Base-by-base conservation (phyloP, 2,113 vertebrate genomes). In the Dicentrarchus labrax region DNA sequence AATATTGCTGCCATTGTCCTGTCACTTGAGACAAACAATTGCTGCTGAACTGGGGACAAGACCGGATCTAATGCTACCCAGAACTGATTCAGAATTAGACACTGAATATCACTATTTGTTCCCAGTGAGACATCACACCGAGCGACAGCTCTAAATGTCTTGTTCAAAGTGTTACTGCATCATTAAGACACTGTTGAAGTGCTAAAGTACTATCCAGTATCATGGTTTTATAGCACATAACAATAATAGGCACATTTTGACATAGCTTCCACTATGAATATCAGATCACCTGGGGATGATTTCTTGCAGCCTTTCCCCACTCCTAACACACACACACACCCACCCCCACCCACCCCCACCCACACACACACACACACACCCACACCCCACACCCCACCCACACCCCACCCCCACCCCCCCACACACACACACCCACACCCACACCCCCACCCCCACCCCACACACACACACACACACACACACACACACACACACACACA, bases 61-160 rank as follows among this genome's bases (percentile, higher is more conserved):
- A 60, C n/a, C 8, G 5, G 7, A 53, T 62, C 11, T 61, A 43
- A 54, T 22, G 17, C 51, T 41, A 24, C 62, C 16, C 54, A 39
- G 57, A 75, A 45, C 47, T 22, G 68, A 81, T 89, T 81, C 69
- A 83, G 60, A 72, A 68, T 72, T 39, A 80, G 60, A 80, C 48
- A 43, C 36, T 13, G 48, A 83, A 79, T 72, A 48, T 64, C 53
- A 72, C 64, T 39, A 50, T 72, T 62, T 72, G 82, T 76, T 83
- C 80, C 74, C 77, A 50, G 78, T 43, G 78, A 82, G 51, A 59
- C 45, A 47, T 76, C 68, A 67, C 47, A 61, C 48, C 3, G 4
- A 76, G 67, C 16, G 4, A 54, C 56, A 67, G 69, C 73, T 62
- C 64, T 50, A 76, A 79, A 83, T 15, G 79, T 5, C 43, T 72